Percentiles rank a stretch among this genome's conserved stretches.
phyloP scores from a whole-genome alignment of 2,797 vertebrate genomes.

The Sarcophilus harrisii region DNA sequence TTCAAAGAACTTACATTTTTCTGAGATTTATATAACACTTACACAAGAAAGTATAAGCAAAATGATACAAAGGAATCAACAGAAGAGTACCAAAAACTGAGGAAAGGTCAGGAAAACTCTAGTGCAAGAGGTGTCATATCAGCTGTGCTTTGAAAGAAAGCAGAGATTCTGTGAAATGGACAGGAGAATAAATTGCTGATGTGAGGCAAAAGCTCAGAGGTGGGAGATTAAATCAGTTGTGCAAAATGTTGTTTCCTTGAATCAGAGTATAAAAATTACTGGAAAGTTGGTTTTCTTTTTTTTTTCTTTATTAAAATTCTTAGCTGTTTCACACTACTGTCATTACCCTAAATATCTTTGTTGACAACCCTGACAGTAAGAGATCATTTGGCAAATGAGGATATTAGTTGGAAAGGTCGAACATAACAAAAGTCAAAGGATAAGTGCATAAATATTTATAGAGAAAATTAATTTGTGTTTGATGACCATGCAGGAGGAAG shows the following conservation, averaged over 20 bases:
- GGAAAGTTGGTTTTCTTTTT: background rate
- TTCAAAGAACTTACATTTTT: background rate
- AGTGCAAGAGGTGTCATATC: background rate
- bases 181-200: background rate
- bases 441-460: slow-evolving; percentile 50
- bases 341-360: slow-evolving; percentile 34
- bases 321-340: slow-evolving; percentile 22
- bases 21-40: background rate
- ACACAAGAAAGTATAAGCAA: background rate
- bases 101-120: background rate
- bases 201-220: background rate
- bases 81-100: background rate
- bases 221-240: background rate
- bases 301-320: background rate
- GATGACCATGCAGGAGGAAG: slow-evolving; percentile 44
- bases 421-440: slow-evolving; percentile 56
- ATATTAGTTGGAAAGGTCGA: slow-evolving; percentile 58
- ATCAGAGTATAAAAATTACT: background rate
- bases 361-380: slow-evolving; percentile 42
- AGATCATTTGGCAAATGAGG: slow-evolving; percentile 31
- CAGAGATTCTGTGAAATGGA: background rate
- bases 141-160: background rate
- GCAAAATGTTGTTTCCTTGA: background rate
- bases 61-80: background rate
- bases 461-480: slow-evolving; percentile 58